These are phyloP conservation scores for Drepana arcuata DNA, from an alignment of 1,140 invertebrate genomes.

Conservation along the genomic window DNA sequence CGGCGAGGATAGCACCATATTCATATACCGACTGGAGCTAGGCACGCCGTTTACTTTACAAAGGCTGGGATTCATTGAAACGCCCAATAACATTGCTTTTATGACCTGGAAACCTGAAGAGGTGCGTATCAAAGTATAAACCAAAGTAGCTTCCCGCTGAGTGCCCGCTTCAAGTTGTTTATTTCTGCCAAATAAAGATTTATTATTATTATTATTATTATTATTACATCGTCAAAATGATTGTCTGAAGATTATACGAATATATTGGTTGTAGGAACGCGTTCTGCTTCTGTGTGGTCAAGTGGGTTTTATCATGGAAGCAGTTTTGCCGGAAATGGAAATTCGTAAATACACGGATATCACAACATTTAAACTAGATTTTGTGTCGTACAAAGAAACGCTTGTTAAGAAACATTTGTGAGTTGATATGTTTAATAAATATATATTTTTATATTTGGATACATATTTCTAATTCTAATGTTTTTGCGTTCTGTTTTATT, in stretches of 20 bases:
- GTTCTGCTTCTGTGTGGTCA: constrained; percentile 48
- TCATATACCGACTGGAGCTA: constrained; percentile 73
- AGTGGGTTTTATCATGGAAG: constrained; percentile 52
- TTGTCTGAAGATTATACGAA: too few relatives aligned
- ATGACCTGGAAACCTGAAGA: constrained; percentile 76
- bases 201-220: too few relatives aligned
- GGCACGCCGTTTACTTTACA: constrained; percentile 63
- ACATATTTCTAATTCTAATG: too few relatives aligned
- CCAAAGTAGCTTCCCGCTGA: too few relatives aligned
- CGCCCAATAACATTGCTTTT: constrained; percentile 74
- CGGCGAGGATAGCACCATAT: constrained; percentile 77
- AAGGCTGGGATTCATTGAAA: constrained; percentile 77
- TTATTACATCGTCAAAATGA: too few relatives aligned
- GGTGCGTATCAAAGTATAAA: constrained; percentile 15
- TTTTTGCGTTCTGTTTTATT: too few relatives aligned
- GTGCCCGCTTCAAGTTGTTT: too few relatives aligned
- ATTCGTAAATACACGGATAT: constrained; percentile 40
- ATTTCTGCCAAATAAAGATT: too few relatives aligned
- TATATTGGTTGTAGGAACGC: constrained; percentile 42
- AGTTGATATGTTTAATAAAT: constrained; percentile 17
- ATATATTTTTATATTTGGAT: too few relatives aligned
- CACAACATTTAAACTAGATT: constrained; percentile 53
- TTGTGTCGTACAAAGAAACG: constrained; percentile 43
- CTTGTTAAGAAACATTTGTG: constrained; percentile 58
- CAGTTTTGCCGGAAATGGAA: constrained; percentile 33